phyloP scores from a whole-genome alignment of 2,888 invertebrate genomes.

The Eupithecia tripunctaria region DNA sequence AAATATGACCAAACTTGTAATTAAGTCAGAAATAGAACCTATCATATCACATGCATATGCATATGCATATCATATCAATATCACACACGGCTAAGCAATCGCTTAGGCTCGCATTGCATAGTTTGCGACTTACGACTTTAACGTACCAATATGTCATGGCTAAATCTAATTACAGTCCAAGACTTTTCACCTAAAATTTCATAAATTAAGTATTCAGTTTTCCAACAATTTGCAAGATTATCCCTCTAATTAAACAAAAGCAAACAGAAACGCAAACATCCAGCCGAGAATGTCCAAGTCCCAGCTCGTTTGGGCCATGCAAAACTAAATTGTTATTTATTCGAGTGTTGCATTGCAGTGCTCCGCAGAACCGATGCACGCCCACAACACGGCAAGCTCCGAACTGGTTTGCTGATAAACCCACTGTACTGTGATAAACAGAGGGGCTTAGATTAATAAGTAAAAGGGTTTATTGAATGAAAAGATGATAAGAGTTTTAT shows the following conservation, averaged over 20 bases:
- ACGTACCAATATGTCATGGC: background rate
- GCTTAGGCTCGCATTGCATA: background rate
- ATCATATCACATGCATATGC: too few relatives aligned
- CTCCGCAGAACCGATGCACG: conserved; percentile 60
- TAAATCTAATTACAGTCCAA: background rate
- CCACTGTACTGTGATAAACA: conserved; percentile 30
- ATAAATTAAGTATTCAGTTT: background rate
- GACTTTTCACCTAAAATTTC: background rate
- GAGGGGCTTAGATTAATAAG: conserved; percentile 11
- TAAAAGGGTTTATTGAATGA: background rate
- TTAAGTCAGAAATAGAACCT: background rate
- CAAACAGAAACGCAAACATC: conserved; percentile 3
- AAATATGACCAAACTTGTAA: background rate
- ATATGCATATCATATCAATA: too few relatives aligned
- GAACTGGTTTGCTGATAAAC: conserved; percentile 45
- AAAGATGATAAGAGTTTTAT: conserved; percentile 6
- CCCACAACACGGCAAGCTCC: conserved; percentile 52
- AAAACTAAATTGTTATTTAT: conserved; percentile 61
- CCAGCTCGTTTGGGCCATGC: conserved; percentile 26
- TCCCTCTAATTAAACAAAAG: conserved; percentile 9
- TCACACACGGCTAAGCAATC: background rate
- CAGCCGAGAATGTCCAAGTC: conserved; percentile 29
- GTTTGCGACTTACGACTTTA: background rate
- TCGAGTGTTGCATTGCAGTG: conserved; percentile 67
- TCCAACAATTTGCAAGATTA: conserved; percentile 1